Percentiles rank a stretch among this genome's conserved stretches.
phyloP scores from a whole-genome alignment of 2,888 invertebrate genomes.

The Leptinotarsa tumamoca region DNA sequence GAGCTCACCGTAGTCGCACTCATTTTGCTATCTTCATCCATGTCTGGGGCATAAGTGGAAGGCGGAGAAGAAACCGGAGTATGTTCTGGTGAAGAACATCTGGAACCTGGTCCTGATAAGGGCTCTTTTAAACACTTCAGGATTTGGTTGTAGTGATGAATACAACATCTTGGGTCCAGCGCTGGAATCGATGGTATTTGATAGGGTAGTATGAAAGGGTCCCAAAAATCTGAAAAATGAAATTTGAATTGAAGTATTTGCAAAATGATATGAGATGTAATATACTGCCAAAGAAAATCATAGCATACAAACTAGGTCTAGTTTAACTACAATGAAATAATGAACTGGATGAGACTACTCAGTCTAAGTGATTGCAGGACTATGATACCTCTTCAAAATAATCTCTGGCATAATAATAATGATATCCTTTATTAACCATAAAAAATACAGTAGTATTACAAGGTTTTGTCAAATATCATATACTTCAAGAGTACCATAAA shows the following conservation, averaged over 20 bases:
- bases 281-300: too few species aligned
- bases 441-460: too few species aligned
- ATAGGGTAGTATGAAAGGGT: constrained; percentile 80
- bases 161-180: constrained; percentile 71
- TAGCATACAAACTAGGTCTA: too few species aligned
- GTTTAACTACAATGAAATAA: too few species aligned
- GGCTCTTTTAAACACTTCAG: constrained; percentile 64
- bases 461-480: too few species aligned
- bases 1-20: constrained; percentile 50
- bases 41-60: constrained; percentile 46
- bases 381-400: too few species aligned
- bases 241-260: background rate
- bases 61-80: constrained; percentile 47
- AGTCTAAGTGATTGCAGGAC: too few species aligned
- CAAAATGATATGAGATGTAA: too few species aligned
- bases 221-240: constrained; percentile 69
- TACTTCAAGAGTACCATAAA: too few species aligned
- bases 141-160: constrained; percentile 64
- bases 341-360: too few species aligned
- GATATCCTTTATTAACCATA: too few species aligned
- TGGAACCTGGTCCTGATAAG: constrained; percentile 49
- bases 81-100: constrained; percentile 53
- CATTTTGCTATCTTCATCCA: constrained; percentile 59
- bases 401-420: too few species aligned
- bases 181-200: constrained; percentile 77